Evolutionary conservation across 2,797 vertebrate genomes (phyloP).

Genomic region (Antrozous pallidus): DNA sequence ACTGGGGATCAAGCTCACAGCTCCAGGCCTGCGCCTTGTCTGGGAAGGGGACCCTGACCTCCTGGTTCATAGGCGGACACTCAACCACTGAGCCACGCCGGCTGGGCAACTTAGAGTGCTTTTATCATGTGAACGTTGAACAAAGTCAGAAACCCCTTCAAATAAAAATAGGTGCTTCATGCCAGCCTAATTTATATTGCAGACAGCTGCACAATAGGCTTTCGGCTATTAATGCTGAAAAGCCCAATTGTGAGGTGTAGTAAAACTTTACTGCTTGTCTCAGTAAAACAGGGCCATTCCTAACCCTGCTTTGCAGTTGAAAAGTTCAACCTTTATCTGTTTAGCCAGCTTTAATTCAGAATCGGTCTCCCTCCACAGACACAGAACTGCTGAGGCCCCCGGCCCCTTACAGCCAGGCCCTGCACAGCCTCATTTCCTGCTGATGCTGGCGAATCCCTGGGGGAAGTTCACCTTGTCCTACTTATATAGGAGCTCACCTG

Average conservation of each 20-base stretch:
- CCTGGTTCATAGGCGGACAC: too few species aligned
- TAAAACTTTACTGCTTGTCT: conserved; percentile 75
- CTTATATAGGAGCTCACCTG: not conserved
- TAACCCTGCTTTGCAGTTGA: conserved; percentile 66
- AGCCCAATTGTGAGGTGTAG: conserved; percentile 24
- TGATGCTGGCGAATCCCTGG: not conserved
- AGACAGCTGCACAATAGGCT: conserved; percentile 29
- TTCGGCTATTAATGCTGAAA: conserved; percentile 48
- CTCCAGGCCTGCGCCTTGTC: too few species aligned
- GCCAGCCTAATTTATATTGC: not conserved
- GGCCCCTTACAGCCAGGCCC: not conserved
- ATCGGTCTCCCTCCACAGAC: conserved; percentile 41
- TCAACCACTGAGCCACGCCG: too few species aligned
- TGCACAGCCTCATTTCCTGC: conserved; percentile 34
- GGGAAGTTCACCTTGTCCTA: not conserved
- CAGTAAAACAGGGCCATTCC: conserved; percentile 42
- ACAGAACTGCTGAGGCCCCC: conserved; percentile 47
- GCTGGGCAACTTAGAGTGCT: not conserved
- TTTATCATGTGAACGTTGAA: not conserved
- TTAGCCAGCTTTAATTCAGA: conserved; percentile 65
- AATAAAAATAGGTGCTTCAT: conserved; percentile 10
- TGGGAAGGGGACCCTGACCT: too few species aligned
- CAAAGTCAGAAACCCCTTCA: conserved; percentile 16
- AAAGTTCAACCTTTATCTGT: conserved; percentile 75
- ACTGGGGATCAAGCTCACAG: too few species aligned